phyloP scores from a whole-genome alignment of 2,888 invertebrate genomes.

The Idaea dimidiata region DNA sequence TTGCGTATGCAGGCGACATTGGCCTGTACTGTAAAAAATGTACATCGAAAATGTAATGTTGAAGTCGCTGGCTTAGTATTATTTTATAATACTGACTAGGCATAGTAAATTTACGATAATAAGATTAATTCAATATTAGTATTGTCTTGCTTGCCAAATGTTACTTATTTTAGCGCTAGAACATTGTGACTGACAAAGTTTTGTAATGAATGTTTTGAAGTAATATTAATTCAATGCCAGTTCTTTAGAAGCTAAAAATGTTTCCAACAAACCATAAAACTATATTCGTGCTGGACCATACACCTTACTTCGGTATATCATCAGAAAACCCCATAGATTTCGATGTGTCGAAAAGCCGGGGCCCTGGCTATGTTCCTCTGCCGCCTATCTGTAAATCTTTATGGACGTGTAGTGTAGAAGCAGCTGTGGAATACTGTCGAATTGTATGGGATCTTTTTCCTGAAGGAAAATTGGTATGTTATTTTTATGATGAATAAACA shows the following conservation, averaged over 20 bases:
- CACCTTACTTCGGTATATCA: slow-evolving; percentile 93
- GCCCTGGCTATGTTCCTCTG: slow-evolving; percentile 86
- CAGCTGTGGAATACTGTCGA: slow-evolving; percentile 96
- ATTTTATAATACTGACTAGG: too few species aligned
- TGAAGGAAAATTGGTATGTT: slow-evolving; percentile 87
- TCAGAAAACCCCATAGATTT: slow-evolving; percentile 92
- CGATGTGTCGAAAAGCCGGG: slow-evolving; percentile 86
- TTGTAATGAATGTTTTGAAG: neutral
- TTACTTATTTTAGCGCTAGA: too few species aligned
- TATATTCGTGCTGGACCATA: slow-evolving; percentile 96
- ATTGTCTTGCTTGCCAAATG: too few species aligned
- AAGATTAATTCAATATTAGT: too few species aligned
- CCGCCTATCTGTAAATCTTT: slow-evolving; percentile 94
- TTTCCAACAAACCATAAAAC: slow-evolving; percentile 95
- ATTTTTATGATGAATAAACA: neutral
- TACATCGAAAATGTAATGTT: too few species aligned
- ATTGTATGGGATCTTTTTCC: slow-evolving; percentile 99
- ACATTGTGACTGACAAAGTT: neutral
- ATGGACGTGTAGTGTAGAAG: slow-evolving; percentile 98
- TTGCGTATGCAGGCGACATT: too few species aligned
- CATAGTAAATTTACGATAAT: too few species aligned
- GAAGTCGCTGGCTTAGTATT: too few species aligned
- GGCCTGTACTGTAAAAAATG: too few species aligned
- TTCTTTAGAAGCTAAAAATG: slow-evolving; percentile 48
- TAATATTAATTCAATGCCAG: neutral